These are phyloP conservation scores for Hyperopisus bebe DNA, from an alignment of 2,113 vertebrate species.

Conservation along the genomic window DNA sequence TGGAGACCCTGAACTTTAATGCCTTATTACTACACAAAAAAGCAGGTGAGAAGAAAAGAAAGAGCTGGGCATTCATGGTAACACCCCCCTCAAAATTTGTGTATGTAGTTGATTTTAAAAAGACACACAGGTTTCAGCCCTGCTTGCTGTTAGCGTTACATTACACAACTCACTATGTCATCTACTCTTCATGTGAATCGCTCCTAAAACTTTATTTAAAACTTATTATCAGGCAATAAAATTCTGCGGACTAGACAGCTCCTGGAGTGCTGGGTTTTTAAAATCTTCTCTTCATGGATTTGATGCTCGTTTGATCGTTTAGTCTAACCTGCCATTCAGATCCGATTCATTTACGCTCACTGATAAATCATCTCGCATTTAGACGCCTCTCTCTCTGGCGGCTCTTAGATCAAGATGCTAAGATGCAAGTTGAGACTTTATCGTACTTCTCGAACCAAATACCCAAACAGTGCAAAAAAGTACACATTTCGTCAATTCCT, in stretches of 20 bases:
- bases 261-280: not conserved
- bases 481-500: not conserved
- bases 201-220: not conserved
- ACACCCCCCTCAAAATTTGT: constrained; percentile 35
- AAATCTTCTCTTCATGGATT: not conserved
- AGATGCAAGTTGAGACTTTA: not conserved
- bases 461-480: not conserved
- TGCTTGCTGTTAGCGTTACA: constrained; percentile 29
- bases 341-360: not conserved
- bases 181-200: not conserved
- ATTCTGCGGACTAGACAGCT: not conserved
- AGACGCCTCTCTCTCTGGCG: not conserved
- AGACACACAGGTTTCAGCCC: constrained; percentile 33
- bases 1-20: not conserved
- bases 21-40: constrained; percentile 21
- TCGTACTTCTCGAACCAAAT: not conserved
- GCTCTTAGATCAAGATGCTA: not conserved
- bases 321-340: not conserved
- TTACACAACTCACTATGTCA: not conserved
- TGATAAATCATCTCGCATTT: not conserved
- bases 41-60: constrained; percentile 21
- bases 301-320: not conserved
- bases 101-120: constrained; percentile 38
- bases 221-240: not conserved
- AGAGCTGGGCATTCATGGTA: constrained; percentile 25